Evolutionary conservation across 1,140 invertebrate species (phyloP).

Genomic region (Caenorhabditis brenneri): DNA sequence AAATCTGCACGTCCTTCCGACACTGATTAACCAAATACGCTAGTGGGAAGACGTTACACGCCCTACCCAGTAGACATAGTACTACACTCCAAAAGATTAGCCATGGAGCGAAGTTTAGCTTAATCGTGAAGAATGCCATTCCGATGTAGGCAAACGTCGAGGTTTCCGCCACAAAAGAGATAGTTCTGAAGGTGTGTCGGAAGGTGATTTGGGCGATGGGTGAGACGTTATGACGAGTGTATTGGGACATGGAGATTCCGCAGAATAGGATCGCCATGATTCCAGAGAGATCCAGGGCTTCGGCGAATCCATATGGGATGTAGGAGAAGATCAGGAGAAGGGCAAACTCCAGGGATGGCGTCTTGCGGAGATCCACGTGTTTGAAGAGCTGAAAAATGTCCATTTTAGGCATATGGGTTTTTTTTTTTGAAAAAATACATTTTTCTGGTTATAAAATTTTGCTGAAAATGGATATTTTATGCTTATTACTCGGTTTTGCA

Average conservation of each 20-base stretch:
- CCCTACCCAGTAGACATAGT: conserved; percentile 87
- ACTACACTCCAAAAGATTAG: conserved; percentile 88
- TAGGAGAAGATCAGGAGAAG: conserved; percentile 98
- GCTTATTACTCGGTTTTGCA: too few relatives aligned
- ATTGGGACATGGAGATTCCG: conserved; percentile 99
- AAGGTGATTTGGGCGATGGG: conserved; percentile 98
- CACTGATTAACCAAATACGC: conserved; percentile 92
- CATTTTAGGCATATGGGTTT: too few relatives aligned
- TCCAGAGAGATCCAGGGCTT: conserved; percentile 92
- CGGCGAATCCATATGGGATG: conserved; percentile 93
- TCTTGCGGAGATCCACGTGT: conserved; percentile 92
- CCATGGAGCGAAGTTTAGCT: conserved; percentile 78
- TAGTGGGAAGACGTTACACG: conserved; percentile 94
- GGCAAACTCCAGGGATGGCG: conserved; percentile 96
- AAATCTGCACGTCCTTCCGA: conserved; percentile 85
- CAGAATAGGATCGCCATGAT: conserved; percentile 99
- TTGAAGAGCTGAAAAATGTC: conserved; percentile 78
- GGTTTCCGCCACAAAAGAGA: conserved; percentile 96
- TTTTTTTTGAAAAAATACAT: too few relatives aligned
- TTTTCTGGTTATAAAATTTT: too few relatives aligned
- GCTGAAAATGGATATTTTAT: too few relatives aligned
- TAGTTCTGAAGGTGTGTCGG: conserved; percentile 95
- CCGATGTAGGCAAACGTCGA: conserved; percentile 99
- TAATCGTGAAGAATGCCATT: conserved; percentile 94
- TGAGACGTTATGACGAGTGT: conserved; percentile 96